Evolutionary conservation across 2,113 vertebrate genomes (phyloP).

Genomic region (Triplophysa siluroides): DNA sequence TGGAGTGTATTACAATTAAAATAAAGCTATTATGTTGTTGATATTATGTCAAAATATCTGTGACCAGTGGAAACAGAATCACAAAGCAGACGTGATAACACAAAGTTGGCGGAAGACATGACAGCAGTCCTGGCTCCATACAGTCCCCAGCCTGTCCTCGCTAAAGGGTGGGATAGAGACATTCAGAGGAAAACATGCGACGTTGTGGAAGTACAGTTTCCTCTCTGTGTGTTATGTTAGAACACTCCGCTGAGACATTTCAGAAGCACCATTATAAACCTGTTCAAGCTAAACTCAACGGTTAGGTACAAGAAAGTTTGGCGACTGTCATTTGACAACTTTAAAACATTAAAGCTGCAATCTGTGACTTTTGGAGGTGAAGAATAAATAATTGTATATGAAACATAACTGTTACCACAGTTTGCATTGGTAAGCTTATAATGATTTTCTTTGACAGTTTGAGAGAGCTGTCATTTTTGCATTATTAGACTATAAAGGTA

Average conservation of each 20-base stretch:
- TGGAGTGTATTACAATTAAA: too few relatives aligned
- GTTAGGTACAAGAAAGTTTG: too few relatives aligned
- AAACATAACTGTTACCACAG: too few relatives aligned
- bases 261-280: background rate
- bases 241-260: background rate
- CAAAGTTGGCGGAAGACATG: slow-evolving; percentile 40
- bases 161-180: slow-evolving; percentile 18
- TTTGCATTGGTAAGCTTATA: too few relatives aligned
- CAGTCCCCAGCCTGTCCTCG: slow-evolving; percentile 32
- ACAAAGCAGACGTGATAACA: background rate
- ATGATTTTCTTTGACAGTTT: too few relatives aligned
- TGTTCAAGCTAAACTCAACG: background rate
- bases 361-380: too few relatives aligned
- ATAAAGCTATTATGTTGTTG: background rate
- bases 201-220: slow-evolving; percentile 28
- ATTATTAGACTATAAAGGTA: too few relatives aligned
- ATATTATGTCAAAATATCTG: background rate
- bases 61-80: slow-evolving; percentile 4
- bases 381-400: too few relatives aligned
- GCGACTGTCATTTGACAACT: background rate
- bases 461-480: too few relatives aligned
- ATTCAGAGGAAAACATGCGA: slow-evolving; percentile 9
- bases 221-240: slow-evolving; percentile 15
- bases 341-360: background rate
- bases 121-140: slow-evolving; percentile 43